Evolutionary conservation across 1,140 invertebrate species (phyloP).

Genomic region (Drosophila saltans): DNA sequence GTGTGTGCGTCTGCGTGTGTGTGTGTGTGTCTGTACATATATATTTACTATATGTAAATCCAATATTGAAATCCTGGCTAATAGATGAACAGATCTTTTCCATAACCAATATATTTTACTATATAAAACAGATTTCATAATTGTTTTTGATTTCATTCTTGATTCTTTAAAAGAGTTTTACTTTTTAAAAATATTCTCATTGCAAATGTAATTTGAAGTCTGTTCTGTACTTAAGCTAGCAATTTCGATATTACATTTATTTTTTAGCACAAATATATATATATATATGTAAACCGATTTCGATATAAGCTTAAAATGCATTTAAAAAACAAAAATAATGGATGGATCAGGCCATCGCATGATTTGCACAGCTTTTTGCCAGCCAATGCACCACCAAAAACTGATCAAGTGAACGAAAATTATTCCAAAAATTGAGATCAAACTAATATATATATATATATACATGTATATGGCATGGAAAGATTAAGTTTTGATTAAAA

Average conservation of each 20-base stretch:
- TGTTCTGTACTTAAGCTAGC: constrained; percentile 2
- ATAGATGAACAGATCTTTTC: constrained; percentile 2
- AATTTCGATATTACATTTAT: constrained; percentile 13
- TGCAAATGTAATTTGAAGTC: not conserved
- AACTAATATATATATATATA: not conserved
- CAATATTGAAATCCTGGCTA: not conserved
- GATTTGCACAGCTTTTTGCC: constrained; percentile 45
- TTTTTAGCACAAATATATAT: constrained; percentile 47
- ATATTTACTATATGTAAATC: not conserved
- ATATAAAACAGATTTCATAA: not conserved
- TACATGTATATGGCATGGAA: not conserved
- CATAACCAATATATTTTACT: not conserved
- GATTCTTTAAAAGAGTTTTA: not conserved
- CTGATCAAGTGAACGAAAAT: not conserved
- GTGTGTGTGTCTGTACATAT: constrained; percentile 20
- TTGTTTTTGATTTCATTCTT: not conserved
- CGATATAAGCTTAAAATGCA: constrained; percentile 50
- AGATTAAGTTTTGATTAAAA: not conserved
- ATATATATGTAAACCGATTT: constrained; percentile 30
- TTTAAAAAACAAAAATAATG: constrained; percentile 31
- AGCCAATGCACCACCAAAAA: constrained; percentile 15
- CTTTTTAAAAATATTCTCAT: not conserved
- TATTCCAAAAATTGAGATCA: not conserved
- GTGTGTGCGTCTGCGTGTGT: constrained; percentile 27
- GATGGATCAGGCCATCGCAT: not conserved